Evolutionary conservation across 2,888 invertebrate genomes (phyloP).

Genomic region (Ditylenchus weischeri): DNA sequence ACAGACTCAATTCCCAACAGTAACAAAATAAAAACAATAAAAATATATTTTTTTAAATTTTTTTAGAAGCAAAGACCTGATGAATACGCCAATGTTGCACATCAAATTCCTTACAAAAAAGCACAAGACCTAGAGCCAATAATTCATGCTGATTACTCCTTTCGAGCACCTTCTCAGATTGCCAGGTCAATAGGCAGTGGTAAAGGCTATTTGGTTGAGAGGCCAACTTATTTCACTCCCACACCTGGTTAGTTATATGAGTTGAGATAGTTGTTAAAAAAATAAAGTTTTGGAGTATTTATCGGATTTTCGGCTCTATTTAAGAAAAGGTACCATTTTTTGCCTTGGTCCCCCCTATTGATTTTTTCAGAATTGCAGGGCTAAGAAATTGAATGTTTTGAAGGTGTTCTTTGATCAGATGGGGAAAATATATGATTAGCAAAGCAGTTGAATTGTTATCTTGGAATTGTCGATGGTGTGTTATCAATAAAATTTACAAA

Average conservation of each 20-base stretch:
- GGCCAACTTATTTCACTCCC: constrained; percentile 11
- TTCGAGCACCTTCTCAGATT: neutral
- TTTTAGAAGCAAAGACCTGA: constrained; percentile 3
- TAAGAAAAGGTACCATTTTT: too few relatives aligned
- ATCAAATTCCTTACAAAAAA: neutral
- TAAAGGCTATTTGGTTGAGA: neutral
- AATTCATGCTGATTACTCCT: neutral
- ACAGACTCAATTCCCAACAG: constrained; percentile 5
- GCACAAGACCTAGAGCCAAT: constrained; percentile 5
- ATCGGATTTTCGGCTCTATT: too few relatives aligned
- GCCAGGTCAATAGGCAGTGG: neutral
- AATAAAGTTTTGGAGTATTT: too few relatives aligned
- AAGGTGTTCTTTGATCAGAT: too few relatives aligned
- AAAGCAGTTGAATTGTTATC: too few relatives aligned
- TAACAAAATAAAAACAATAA: too few relatives aligned
- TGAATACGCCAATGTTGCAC: constrained; percentile 6
- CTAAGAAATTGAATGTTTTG: too few relatives aligned
- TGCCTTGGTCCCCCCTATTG: too few relatives aligned
- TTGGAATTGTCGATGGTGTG: too few relatives aligned
- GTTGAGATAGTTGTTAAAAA: neutral
- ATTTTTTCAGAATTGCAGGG: too few relatives aligned
- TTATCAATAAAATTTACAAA: too few relatives aligned
- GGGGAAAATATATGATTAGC: too few relatives aligned
- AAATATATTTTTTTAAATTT: neutral
- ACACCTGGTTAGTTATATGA: neutral